Conservation (phyloP, 2,797 vertebrate species). For the Cyprinella venusta region DNA sequence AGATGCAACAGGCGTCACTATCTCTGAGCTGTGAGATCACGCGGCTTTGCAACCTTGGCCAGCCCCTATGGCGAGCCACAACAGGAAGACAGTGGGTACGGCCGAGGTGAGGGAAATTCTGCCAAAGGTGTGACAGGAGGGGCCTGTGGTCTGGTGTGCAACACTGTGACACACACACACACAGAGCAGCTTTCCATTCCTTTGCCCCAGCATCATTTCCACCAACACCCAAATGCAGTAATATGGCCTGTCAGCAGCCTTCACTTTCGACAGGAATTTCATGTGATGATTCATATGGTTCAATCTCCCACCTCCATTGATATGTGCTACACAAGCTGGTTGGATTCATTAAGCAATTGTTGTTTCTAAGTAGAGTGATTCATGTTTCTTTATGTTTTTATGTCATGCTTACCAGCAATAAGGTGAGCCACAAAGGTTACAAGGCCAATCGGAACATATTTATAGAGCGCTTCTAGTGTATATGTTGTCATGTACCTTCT, state of each 20-base stretch:
- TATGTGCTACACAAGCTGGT: neutral
- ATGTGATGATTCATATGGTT: constrained; percentile 20
- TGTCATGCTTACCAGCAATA: constrained; percentile 24
- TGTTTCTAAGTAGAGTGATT: constrained; percentile 42
- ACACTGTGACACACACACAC: constrained; percentile 68
- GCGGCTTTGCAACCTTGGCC: constrained; percentile 67
- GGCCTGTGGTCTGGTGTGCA: constrained; percentile 68
- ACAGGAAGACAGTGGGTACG: constrained; percentile 76
- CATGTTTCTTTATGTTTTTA: constrained; percentile 19
- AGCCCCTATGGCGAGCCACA: constrained; percentile 68
- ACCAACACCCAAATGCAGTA: constrained; percentile 7
- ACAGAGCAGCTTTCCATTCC: constrained; percentile 71
- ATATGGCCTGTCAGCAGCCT: constrained; percentile 37
- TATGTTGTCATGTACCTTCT: constrained; percentile 84
- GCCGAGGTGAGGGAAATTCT: constrained; percentile 81
- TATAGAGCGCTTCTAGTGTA: constrained; percentile 2
- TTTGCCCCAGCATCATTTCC: constrained; percentile 46
- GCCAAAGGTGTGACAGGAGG: constrained; percentile 70
- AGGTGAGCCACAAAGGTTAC: constrained; percentile 50
- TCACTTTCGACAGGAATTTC: constrained; percentile 19
- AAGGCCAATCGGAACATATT: constrained; percentile 40
- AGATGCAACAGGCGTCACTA: constrained; percentile 52
- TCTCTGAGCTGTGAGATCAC: constrained; percentile 51
- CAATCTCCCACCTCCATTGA: constrained; percentile 38
- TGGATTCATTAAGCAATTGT: constrained; percentile 15